phyloP scores from a whole-genome alignment of 2,888 invertebrate genomes.

The Deilephila porcellus region DNA sequence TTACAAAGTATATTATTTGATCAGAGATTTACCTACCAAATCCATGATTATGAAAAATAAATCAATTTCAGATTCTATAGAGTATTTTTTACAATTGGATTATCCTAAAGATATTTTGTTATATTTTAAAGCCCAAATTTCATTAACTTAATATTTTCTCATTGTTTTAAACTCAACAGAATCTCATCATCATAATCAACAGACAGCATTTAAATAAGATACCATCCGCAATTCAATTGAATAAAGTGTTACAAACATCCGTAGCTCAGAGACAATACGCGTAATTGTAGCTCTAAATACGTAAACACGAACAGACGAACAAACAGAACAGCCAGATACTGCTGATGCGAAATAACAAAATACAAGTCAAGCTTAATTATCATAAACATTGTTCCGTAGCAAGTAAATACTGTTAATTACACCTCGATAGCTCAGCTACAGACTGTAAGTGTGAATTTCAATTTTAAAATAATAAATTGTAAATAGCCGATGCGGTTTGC shows the following conservation, averaged over 20 bases:
- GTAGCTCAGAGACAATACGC: neutral
- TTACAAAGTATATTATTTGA: too few species aligned
- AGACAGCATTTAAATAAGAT: neutral
- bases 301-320: constrained; percentile 11
- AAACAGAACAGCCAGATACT: constrained; percentile 17
- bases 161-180: neutral
- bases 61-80: too few species aligned
- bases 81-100: too few species aligned
- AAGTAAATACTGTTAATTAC: constrained; percentile 39
- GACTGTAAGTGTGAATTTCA: neutral
- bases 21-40: too few species aligned
- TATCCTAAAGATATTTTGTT: too few species aligned
- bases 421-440: neutral
- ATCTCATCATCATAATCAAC: neutral
- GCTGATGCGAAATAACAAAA: constrained; percentile 38
- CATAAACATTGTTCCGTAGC: constrained; percentile 36
- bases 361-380: constrained; percentile 39
- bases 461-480: neutral
- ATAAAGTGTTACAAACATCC: neutral
- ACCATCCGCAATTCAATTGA: neutral
- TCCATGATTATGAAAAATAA: too few species aligned
- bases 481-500: too few species aligned
- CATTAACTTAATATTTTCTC: too few species aligned
- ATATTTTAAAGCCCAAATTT: too few species aligned
- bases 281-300: constrained; percentile 12